Evolutionary conservation across 2,888 invertebrate species (phyloP).

Genomic region (Phengaris alcon): DNA sequence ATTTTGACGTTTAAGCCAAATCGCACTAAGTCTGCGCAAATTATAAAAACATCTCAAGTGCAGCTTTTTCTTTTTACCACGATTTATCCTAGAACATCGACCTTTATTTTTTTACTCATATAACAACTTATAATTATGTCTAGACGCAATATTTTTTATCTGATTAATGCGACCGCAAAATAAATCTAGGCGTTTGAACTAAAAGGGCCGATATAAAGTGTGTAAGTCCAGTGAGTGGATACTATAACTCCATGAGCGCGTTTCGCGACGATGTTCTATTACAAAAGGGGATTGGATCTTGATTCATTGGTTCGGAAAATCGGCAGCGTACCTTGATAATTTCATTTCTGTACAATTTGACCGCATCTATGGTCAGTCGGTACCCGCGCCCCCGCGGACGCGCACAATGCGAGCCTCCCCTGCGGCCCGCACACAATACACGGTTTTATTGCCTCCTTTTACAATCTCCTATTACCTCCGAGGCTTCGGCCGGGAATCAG

Average conservation of each 20-base stretch:
- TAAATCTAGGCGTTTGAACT: conserved; percentile 38
- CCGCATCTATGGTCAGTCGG: conserved; percentile 77
- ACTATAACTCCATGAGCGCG: conserved; percentile 72
- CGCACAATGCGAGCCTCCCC: conserved; percentile 74
- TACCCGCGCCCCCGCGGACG: conserved; percentile 72
- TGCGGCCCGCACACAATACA: conserved; percentile 77
- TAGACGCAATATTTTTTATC: conserved; percentile 27
- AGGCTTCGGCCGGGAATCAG: conserved; percentile 74
- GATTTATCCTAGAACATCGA: neutral
- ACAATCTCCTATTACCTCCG: conserved; percentile 78
- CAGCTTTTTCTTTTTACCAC: neutral
- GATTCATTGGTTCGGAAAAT: conserved; percentile 80
- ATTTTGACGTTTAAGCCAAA: neutral
- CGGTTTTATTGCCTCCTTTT: conserved; percentile 79
- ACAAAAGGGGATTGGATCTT: conserved; percentile 80
- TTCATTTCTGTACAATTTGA: conserved; percentile 81
- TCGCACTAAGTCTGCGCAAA: neutral
- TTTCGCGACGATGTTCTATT: conserved; percentile 79
- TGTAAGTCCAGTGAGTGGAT: conserved; percentile 71
- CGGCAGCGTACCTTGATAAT: conserved; percentile 80
- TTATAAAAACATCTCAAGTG: neutral
- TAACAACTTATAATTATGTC: conserved; percentile 8
- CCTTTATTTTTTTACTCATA: conserved; percentile 11
- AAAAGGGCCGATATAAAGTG: conserved; percentile 50
- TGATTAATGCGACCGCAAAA: conserved; percentile 18